These are phyloP conservation scores for Leucoraja erinaceus DNA, from an alignment of 2,113 vertebrate species.

Conservation along the genomic window DNA sequence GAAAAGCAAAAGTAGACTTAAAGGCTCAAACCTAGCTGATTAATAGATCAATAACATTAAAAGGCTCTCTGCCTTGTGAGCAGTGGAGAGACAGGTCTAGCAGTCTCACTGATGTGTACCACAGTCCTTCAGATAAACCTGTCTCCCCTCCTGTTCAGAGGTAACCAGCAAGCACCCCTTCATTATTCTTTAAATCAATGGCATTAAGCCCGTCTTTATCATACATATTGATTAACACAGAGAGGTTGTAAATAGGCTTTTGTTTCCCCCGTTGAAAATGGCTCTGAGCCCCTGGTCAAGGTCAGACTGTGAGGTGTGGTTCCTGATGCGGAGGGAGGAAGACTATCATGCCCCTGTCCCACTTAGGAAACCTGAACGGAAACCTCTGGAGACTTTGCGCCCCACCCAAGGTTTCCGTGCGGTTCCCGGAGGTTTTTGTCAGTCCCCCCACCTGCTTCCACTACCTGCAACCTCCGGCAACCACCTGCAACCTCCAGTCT, in stretches of 20 bases:
- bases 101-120: neutral
- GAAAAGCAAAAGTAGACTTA: neutral
- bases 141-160: neutral
- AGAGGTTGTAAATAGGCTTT: neutral
- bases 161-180: neutral
- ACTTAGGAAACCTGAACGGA: too few species aligned
- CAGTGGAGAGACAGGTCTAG: neutral
- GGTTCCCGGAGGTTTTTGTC: too few species aligned
- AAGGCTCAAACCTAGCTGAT: neutral
- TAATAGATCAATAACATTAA: neutral
- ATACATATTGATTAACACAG: neutral
- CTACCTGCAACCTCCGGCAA: too few species aligned
- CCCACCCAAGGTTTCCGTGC: too few species aligned
- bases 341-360: too few species aligned
- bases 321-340: too few species aligned
- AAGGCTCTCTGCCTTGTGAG: neutral
- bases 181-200: constrained; percentile 14
- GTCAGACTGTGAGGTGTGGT: neutral
- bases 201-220: neutral
- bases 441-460: too few species aligned
- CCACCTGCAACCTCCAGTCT: too few species aligned
- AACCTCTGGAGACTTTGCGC: too few species aligned
- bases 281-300: neutral
- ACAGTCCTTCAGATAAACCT: neutral
- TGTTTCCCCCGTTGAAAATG: neutral